phyloP scores from a whole-genome alignment of 1,140 invertebrate species.

The Penaeus indicus region DNA sequence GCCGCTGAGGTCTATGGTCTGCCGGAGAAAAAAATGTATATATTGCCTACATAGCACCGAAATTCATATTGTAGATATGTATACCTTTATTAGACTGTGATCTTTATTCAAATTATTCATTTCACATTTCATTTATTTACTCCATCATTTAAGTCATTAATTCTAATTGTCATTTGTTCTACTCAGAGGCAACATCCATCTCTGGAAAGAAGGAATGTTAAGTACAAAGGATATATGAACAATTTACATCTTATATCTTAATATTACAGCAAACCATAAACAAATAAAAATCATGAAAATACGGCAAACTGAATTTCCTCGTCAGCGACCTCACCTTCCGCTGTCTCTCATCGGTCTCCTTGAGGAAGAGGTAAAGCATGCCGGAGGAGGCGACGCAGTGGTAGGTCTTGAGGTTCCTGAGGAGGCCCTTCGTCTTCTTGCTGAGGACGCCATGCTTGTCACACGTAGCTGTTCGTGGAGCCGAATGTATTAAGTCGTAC shows the following conservation, averaged over 20 bases:
- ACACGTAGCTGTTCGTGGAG: slow-evolving; percentile 21
- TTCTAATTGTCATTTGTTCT: too few relatives aligned
- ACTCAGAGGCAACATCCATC: too few relatives aligned
- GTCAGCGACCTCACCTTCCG: slow-evolving; percentile 24
- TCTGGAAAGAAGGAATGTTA: too few relatives aligned
- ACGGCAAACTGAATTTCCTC: too few relatives aligned
- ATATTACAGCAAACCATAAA: too few relatives aligned
- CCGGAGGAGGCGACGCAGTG: slow-evolving; percentile 31
- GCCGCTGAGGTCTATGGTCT: slow-evolving; percentile 47
- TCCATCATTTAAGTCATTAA: too few relatives aligned
- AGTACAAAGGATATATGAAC: too few relatives aligned
- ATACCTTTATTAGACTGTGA: too few relatives aligned
- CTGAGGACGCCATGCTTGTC: slow-evolving; percentile 34
- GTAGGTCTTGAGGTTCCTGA: slow-evolving; percentile 44
- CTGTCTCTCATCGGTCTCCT: slow-evolving; percentile 47
- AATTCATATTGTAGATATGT: background rate
- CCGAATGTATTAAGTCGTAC: too few relatives aligned
- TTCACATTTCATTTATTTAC: too few relatives aligned
- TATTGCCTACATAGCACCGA: background rate
- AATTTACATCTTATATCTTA: too few relatives aligned
- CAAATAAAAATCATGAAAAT: background rate
- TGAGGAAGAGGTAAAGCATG: slow-evolving; percentile 39
- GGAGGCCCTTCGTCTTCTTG: slow-evolving; percentile 44
- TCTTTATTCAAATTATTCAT: too few relatives aligned
- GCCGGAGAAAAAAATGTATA: background rate